Evolutionary conservation across 2,888 invertebrate species (phyloP).

Genomic region (Phrixothrix hirtus): DNA sequence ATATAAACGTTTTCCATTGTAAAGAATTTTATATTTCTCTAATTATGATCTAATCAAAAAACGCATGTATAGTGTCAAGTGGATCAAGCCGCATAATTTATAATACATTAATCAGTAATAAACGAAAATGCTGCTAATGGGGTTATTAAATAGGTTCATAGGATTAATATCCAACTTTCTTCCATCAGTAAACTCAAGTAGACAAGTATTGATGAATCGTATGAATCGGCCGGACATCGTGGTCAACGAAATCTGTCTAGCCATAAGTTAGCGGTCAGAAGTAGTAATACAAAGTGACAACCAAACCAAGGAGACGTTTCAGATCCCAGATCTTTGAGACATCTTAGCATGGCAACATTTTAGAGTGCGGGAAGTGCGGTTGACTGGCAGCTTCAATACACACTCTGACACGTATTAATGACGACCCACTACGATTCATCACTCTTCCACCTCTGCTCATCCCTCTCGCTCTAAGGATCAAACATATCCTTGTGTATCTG

Average conservation of each 20-base stretch:
- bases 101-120: too few relatives aligned
- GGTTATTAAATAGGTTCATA: not conserved
- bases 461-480: conserved; percentile 52
- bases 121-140: not conserved
- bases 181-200: conserved; percentile 17
- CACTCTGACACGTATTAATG: conserved; percentile 57
- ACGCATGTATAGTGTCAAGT: too few relatives aligned
- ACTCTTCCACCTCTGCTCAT: conserved; percentile 53
- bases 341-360: conserved; percentile 27
- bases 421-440: conserved; percentile 56
- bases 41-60: too few relatives aligned
- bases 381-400: conserved; percentile 57
- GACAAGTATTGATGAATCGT: conserved; percentile 38
- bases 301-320: conserved; percentile 43
- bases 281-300: conserved; percentile 44
- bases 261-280: conserved; percentile 43
- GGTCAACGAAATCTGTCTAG: conserved; percentile 43
- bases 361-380: conserved; percentile 35
- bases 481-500: conserved; percentile 56
- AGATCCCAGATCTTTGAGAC: conserved; percentile 33
- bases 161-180: conserved; percentile 17
- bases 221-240: conserved; percentile 37
- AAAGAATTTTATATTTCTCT: too few relatives aligned
- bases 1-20: too few relatives aligned
- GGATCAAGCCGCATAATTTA: too few relatives aligned